Evolutionary conservation across 2,797 vertebrate species (phyloP).

Genomic region (Simalia tracyae): DNA sequence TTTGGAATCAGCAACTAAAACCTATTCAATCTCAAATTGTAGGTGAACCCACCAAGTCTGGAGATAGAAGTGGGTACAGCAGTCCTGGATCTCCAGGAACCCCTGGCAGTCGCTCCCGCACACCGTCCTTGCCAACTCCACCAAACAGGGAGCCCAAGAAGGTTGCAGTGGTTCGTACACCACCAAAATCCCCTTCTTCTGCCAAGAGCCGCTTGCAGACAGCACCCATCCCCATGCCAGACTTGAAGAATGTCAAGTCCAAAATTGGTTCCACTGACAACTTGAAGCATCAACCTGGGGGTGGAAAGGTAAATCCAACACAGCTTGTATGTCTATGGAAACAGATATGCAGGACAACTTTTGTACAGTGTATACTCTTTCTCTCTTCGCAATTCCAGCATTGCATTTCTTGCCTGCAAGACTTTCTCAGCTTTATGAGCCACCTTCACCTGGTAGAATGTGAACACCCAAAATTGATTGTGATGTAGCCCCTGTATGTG

Average conservation of each 20-base stretch:
- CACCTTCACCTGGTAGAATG: background rate
- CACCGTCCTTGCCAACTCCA: slow-evolving; percentile 81
- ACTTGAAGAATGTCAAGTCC: slow-evolving; percentile 89
- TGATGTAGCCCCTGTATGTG: background rate
- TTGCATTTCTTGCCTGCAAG: background rate
- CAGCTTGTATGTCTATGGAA: background rate
- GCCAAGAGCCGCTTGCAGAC: slow-evolving; percentile 84
- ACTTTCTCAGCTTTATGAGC: background rate
- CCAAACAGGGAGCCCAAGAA: slow-evolving; percentile 91
- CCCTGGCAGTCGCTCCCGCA: slow-evolving; percentile 83
- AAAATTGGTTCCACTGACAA: slow-evolving; percentile 96
- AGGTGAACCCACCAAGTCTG: slow-evolving; percentile 83
- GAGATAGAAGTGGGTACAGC: slow-evolving; percentile 88
- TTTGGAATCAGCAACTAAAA: background rate
- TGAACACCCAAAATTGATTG: background rate
- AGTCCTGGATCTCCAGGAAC: slow-evolving; percentile 91
- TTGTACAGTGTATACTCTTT: background rate
- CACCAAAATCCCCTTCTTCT: slow-evolving; percentile 91
- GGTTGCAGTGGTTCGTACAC: slow-evolving; percentile 91
- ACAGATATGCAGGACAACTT: background rate
- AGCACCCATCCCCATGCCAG: slow-evolving; percentile 83
- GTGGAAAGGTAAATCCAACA: slow-evolving; percentile 83
- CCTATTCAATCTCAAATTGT: background rate
- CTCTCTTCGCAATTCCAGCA: background rate
- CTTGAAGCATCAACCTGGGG: slow-evolving; percentile 94